Base-by-base conservation (phyloP, 2,797 vertebrate species). In the Sebastes alutus region DNA sequence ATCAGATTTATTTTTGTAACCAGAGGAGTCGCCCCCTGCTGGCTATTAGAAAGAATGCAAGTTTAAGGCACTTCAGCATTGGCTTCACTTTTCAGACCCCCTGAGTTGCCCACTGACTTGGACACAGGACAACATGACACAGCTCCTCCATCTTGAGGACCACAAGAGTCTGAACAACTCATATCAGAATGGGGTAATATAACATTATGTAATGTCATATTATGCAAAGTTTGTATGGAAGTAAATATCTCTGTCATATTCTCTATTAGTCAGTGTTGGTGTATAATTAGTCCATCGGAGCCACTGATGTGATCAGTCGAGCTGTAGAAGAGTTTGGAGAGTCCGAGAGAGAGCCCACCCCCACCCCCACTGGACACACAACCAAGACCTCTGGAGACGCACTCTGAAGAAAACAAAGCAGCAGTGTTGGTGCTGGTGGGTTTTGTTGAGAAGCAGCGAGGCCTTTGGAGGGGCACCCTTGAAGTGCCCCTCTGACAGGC, bases 401-500 rank as follows among this genome's bases (percentile, higher is more conserved):
- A 6, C 63, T 72, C 42, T 29, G 62, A 52, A 25, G 74, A 77
- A 88, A 89, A 90, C 89, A 90, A 89, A 92, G 88, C 81, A 1
- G 76, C 56, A 12, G 67, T 62, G 81, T 87, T 78, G 82, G 78
- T 27, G 78, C 67, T 63, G 75, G 65, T 82, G 80, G 83, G 58
- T 86, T 86, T 77, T 77, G 82, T 72, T 61, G 76, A 84, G 85
- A 74, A 74, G 71, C 85, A 23, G 59, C 7, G 38, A 87, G 87
- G 90, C 87, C 89, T 92, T 91, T 78, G 65, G 72, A 81, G 85
- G 86, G 82, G 90, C 88, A 88, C 76, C 89, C 77, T 79, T 92
- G 87, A 86, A 92, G 93, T 88, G 83, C 87, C 89, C 92, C 87
- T 86, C 88, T 92, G 92, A 94, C 93, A 94, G 86, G 54, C 87